Conservation (phyloP, 2,113 vertebrate species). For the Agelaius tricolor region DNA sequence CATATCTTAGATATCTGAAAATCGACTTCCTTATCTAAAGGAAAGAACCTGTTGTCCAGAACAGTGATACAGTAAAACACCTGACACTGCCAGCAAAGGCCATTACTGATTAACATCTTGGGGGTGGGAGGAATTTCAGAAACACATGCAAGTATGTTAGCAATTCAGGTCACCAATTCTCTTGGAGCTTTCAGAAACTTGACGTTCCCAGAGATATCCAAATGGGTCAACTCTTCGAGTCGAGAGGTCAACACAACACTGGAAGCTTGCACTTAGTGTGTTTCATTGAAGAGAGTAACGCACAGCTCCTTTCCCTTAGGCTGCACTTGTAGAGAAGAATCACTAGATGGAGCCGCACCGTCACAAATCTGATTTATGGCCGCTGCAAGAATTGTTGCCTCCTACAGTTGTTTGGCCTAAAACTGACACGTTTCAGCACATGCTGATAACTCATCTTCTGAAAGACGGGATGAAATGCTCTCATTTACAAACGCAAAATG, state of each 20-base stretch:
- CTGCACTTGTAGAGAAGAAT: neutral
- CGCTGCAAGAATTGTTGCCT: neutral
- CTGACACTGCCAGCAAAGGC: neutral
- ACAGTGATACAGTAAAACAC: rapidly evolving
- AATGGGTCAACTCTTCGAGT: neutral
- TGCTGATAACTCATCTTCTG: neutral
- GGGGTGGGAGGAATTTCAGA: neutral
- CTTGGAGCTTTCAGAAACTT: neutral
- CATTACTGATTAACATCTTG: neutral
- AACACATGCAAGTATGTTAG: neutral
- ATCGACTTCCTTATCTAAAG: neutral
- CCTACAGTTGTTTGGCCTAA: neutral
- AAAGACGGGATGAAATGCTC: neutral
- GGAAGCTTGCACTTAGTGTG: neutral
- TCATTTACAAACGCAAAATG: conserved; percentile 2
- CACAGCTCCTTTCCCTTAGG: neutral
- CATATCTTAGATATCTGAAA: neutral
- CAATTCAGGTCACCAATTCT: neutral
- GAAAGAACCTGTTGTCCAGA: neutral
- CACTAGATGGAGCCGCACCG: conserved; percentile 61
- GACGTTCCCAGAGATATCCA: neutral
- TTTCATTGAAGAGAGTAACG: neutral
- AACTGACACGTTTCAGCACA: neutral
- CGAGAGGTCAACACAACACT: neutral
- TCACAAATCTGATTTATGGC: conserved; percentile 65